Conservation (phyloP, 1,140 invertebrate species). For the Drosophila nannoptera region DNA sequence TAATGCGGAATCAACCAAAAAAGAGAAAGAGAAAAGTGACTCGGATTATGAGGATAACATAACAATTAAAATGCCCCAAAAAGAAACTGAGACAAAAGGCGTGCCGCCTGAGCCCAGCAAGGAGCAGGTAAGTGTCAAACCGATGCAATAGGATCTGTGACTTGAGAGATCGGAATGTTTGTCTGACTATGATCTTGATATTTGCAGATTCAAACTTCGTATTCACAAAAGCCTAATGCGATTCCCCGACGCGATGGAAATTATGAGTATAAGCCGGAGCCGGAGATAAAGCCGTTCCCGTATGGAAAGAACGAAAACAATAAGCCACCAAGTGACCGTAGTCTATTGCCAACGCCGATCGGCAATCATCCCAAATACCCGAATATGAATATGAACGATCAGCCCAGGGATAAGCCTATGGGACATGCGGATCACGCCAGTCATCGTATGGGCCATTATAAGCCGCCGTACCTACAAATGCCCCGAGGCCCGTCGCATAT, state of each 20-base stretch:
- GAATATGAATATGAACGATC: slow-evolving; percentile 65
- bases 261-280: slow-evolving; percentile 43
- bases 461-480: slow-evolving; percentile 53
- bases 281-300: slow-evolving; percentile 40
- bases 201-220: slow-evolving; percentile 34
- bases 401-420: slow-evolving; percentile 19
- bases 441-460: slow-evolving; percentile 53
- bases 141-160: background rate
- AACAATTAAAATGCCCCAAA: slow-evolving; percentile 80
- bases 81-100: slow-evolving; percentile 22
- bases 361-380: slow-evolving; percentile 49
- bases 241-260: slow-evolving; percentile 43
- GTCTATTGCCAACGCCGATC: slow-evolving; percentile 58
- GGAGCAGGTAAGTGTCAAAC: slow-evolving; percentile 31
- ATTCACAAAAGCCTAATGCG: slow-evolving; percentile 22
- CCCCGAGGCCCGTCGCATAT: slow-evolving; percentile 51
- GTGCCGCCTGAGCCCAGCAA: slow-evolving; percentile 18
- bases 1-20: slow-evolving; percentile 25
- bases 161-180: background rate
- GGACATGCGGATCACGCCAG: slow-evolving; percentile 40
- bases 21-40: slow-evolving; percentile 77
- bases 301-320: slow-evolving; percentile 34
- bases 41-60: slow-evolving; percentile 82
- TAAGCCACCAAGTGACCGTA: slow-evolving; percentile 44
- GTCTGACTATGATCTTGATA: background rate